Evolutionary conservation across 2,797 vertebrate genomes (phyloP).

Genomic region (Philypnodon macrostomus): DNA sequence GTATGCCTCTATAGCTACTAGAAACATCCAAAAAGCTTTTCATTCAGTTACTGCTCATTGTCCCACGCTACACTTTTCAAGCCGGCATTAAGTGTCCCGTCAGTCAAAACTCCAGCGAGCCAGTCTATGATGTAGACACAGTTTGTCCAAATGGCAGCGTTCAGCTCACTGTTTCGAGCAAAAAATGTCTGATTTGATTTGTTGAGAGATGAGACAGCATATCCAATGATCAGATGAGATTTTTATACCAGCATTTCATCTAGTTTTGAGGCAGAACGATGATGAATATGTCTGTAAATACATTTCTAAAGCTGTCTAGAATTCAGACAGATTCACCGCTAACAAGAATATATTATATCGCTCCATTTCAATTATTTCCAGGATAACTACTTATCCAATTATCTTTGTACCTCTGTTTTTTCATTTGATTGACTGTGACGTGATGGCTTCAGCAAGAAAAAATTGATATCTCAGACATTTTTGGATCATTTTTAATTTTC

Average conservation of each 20-base stretch:
- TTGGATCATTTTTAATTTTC: conserved; percentile 21
- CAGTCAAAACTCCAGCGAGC: not conserved
- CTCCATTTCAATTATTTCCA: conserved; percentile 12
- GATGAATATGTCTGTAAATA: conserved; percentile 11
- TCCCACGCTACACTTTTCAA: conserved; percentile 1
- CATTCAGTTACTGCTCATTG: not conserved
- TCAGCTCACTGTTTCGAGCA: not conserved
- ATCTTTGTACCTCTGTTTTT: conserved; percentile 25
- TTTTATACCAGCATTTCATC: conserved; percentile 2
- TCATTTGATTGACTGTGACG: conserved; percentile 13
- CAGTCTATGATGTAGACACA: not conserved
- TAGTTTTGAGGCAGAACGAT: conserved; percentile 22
- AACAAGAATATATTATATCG: conserved; percentile 22
- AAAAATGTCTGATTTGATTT: conserved; percentile 16
- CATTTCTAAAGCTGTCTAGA: not conserved
- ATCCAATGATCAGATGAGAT: conserved; percentile 25
- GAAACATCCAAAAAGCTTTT: conserved; percentile 17
- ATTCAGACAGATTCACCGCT: not conserved
- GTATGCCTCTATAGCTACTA: conserved; percentile 7
- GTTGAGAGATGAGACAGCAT: conserved; percentile 23
- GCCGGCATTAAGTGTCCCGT: conserved; percentile 2
- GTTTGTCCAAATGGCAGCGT: not conserved
- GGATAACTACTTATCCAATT: conserved; percentile 35
- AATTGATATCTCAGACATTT: conserved; percentile 11
- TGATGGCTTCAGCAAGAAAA: conserved; percentile 3